Base-by-base conservation (phyloP, 2,797 vertebrate genomes). In the Thripadectes ignobilis region DNA sequence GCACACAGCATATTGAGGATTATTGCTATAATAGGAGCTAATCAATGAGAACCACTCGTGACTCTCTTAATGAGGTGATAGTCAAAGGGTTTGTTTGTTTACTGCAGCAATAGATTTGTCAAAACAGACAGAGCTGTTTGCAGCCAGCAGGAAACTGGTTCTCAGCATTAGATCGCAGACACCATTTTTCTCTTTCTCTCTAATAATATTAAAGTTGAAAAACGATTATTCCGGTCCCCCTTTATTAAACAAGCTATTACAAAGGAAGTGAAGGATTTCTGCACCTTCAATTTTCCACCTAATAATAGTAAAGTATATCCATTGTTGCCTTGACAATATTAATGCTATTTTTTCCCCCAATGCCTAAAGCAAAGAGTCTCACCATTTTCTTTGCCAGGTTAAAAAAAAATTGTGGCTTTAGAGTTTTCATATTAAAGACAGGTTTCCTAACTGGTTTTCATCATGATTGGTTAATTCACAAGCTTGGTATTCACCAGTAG, bases 41-140 rank as follows among this genome's bases (percentile, higher is more conserved):
- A 98, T 98, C 98, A 91, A 98, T 98, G 96, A 63, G 85, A 96
- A 94, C 83, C 66, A 55, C 92, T 97, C 91, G 65, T 88, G 92
- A 97, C 75, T 96, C 84, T 95, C 91, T 95, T 97, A 96, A 96
- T 85, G 81, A 97, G 95, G 97, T 94, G 94, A 95, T 82, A 87
- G 82, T 34, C 49, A 95, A 97, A 94, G 89, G 52, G 7, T 41
- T 97, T 96, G 36, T 95, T 71, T 82, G 93, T 97, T 96, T 94
- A 95, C 79, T 66, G 54, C 62, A 88, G 88, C 81, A 79, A 92
- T 83, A 92, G 93, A 85, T 94, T 95, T 97, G 87, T 97, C 93
- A 97, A 95, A 95, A 86, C 68, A 96, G 92, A 80, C 75, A 65
- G 73, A 95, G 83, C 71, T 78, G 39, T 94, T 97, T 96, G 67